These are phyloP conservation scores for Chromis chromis DNA, from an alignment of 2,797 vertebrate genomes.

Conservation along the genomic window DNA sequence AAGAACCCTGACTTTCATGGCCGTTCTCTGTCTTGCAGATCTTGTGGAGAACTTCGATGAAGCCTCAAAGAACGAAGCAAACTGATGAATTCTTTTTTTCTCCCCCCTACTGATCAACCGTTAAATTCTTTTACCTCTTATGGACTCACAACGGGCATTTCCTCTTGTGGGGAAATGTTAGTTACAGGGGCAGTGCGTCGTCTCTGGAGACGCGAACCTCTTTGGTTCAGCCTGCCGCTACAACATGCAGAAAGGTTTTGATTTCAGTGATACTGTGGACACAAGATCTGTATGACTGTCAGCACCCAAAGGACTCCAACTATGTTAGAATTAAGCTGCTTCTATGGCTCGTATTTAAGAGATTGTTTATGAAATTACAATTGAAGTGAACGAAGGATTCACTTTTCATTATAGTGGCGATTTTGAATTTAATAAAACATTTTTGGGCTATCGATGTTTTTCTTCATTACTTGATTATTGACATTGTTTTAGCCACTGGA, in stretches of 20 bases:
- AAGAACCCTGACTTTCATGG: neutral
- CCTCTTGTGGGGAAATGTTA: slow-evolving; percentile 58
- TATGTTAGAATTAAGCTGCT: slow-evolving; percentile 59
- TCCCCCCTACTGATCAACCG: slow-evolving; percentile 9
- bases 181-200: slow-evolving; percentile 64
- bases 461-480: slow-evolving; percentile 22
- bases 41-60: slow-evolving; percentile 99
- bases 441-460: slow-evolving; percentile 59
- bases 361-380: slow-evolving; percentile 71
- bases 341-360: slow-evolving; percentile 76
- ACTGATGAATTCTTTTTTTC: slow-evolving; percentile 81
- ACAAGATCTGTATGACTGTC: slow-evolving; percentile 34
- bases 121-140: slow-evolving; percentile 53
- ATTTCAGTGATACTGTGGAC: slow-evolving; percentile 48
- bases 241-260: slow-evolving; percentile 48
- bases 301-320: slow-evolving; percentile 59
- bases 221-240: slow-evolving; percentile 43
- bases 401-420: slow-evolving; percentile 58
- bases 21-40: slow-evolving; percentile 83
- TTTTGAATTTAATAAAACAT: slow-evolving; percentile 75
- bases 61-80: slow-evolving; percentile 98
- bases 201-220: slow-evolving; percentile 46
- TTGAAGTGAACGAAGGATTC: slow-evolving; percentile 55
- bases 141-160: slow-evolving; percentile 68
- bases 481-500: neutral